Percentiles rank a stretch among this genome's conserved stretches.
These are phyloP conservation scores for Sinocyclocheilus anophthalmus DNA, from an alignment of 2,113 vertebrate species.

Conservation along the genomic window DNA sequence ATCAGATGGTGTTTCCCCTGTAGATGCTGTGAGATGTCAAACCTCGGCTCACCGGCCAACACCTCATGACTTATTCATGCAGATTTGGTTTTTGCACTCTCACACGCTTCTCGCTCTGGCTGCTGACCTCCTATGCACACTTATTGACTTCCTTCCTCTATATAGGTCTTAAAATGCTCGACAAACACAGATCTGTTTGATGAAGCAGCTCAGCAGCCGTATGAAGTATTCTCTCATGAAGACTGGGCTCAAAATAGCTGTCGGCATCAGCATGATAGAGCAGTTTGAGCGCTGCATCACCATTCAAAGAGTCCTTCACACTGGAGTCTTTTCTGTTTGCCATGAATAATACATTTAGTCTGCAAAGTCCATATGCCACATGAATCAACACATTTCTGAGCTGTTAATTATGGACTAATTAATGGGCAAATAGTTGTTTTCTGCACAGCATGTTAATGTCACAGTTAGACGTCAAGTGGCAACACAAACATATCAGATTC, in stretches of 20 bases:
- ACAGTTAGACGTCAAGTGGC: not conserved
- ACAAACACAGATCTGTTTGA: not conserved
- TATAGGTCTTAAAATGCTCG: not conserved
- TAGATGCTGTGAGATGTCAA: not conserved
- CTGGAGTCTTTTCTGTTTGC: not conserved
- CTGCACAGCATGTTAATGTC: conserved; percentile 26
- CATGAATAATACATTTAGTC: not conserved
- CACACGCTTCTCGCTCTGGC: not conserved
- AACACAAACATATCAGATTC: not conserved
- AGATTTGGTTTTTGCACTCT: not conserved
- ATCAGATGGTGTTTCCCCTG: conserved; percentile 5
- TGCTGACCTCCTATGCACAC: not conserved
- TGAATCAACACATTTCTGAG: not conserved
- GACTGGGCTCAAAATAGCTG: not conserved
- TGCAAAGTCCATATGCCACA: conserved; percentile 11
- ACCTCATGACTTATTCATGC: conserved; percentile 1
- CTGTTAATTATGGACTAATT: conserved; percentile 8
- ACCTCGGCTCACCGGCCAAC: not conserved
- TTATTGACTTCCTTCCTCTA: not conserved
- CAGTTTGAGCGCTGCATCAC: not conserved
- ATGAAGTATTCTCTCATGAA: not conserved
- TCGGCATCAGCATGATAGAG: conserved; percentile 15
- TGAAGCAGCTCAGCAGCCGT: not conserved
- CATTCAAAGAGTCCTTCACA: conserved; percentile 4
- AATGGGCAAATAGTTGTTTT: not conserved